A percentile compares a stretch with the other conserved stretches of the same genome.
Evolutionary conservation across 2,797 vertebrate genomes (phyloP).

Genomic region (Cryptoprocta ferox): DNA sequence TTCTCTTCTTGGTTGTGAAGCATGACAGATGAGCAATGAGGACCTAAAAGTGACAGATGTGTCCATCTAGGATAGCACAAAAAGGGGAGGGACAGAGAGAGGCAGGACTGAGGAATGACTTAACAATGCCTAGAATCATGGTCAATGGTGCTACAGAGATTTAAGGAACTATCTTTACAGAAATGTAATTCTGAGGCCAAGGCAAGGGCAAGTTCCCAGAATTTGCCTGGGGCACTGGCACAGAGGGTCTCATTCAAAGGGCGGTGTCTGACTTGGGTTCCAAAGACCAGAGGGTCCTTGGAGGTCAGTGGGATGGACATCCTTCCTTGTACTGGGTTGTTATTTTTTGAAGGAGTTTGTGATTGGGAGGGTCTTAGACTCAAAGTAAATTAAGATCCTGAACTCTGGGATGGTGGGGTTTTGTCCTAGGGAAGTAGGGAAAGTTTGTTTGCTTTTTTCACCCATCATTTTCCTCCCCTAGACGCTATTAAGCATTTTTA

Average conservation of each 20-base stretch:
- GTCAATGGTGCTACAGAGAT: background rate
- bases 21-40: conserved; percentile 50
- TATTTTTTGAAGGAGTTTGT: background rate
- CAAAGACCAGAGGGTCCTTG: background rate
- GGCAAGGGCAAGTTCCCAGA: background rate
- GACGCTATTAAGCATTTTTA: background rate
- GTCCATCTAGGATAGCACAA: background rate
- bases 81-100: background rate
- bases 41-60: conserved; percentile 70
- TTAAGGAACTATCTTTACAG: background rate
- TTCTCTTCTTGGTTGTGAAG: background rate
- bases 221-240: background rate
- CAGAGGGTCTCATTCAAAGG: background rate
- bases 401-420: background rate
- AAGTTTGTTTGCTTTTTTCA: background rate
- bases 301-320: background rate
- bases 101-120: background rate
- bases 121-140: background rate
- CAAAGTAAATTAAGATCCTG: background rate
- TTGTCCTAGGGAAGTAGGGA: background rate
- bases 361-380: background rate
- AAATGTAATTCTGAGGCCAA: background rate
- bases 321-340: background rate
- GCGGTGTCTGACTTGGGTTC: background rate
- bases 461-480: background rate